Evolutionary conservation across 1,140 invertebrate species (phyloP).

Genomic region (Monomorium pharaonis): DNA sequence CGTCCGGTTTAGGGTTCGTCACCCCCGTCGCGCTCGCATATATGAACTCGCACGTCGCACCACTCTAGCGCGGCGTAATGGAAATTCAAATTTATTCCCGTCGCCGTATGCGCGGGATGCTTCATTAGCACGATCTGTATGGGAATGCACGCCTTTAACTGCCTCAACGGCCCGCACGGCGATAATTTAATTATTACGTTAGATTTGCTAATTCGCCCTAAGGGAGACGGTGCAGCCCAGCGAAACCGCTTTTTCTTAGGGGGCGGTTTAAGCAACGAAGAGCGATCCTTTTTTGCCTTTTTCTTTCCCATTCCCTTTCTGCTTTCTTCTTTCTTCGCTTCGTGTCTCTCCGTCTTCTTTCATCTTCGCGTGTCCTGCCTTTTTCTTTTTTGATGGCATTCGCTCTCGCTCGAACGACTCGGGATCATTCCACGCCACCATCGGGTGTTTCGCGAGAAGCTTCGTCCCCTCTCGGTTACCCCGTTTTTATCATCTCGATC

Average conservation of each 20-base stretch:
- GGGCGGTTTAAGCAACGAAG: conserved; percentile 72
- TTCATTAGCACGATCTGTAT: conserved; percentile 77
- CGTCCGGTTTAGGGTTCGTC: background rate
- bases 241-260: conserved; percentile 67
- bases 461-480: background rate
- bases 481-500: conserved; percentile 28
- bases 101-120: conserved; percentile 75
- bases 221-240: conserved; percentile 61
- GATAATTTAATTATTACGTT: conserved; percentile 83
- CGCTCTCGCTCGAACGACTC: conserved; percentile 20
- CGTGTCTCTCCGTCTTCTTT: background rate
- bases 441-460: conserved; percentile 24
- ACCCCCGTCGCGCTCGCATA: background rate
- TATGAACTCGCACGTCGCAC: background rate
- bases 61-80: conserved; percentile 62
- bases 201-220: conserved; percentile 80
- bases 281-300: background rate
- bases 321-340: background rate
- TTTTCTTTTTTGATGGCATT: conserved; percentile 41
- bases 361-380: conserved; percentile 12
- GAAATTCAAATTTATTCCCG: conserved; percentile 79
- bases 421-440: conserved; percentile 21
- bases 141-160: conserved; percentile 66
- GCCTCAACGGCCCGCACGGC: conserved; percentile 58
- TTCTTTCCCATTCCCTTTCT: no score